Conservation (phyloP, 2,113 vertebrate genomes). For the Grallaria varia region DNA sequence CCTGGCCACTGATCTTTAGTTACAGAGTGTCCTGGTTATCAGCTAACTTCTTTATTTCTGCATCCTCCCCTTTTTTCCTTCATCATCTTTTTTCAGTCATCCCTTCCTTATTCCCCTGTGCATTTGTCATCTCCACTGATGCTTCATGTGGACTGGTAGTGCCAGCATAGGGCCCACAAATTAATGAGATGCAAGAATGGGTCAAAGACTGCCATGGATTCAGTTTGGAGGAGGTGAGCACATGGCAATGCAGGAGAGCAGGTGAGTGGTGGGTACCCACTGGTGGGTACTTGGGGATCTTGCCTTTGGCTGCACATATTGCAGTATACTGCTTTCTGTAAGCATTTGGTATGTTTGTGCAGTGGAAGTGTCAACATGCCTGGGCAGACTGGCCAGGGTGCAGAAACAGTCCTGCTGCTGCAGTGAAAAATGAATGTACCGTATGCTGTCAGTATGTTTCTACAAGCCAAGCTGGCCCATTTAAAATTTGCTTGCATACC, state of each 20-base stretch:
- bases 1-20: not conserved
- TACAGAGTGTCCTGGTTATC: not conserved
- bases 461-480: not conserved
- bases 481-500: not conserved
- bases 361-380: not conserved
- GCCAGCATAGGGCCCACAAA: not conserved
- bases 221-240: not conserved
- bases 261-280: not conserved
- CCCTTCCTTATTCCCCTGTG: not conserved
- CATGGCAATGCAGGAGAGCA: not conserved
- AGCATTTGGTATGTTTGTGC: not conserved
- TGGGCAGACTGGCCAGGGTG: not conserved
- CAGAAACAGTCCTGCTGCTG: not conserved
- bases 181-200: not conserved
- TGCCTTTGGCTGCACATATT: not conserved
- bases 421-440: not conserved
- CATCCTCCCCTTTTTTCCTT: not conserved
- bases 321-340: not conserved
- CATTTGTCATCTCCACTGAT: not conserved
- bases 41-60: not conserved
- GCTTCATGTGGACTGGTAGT: not conserved
- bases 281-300: not conserved
- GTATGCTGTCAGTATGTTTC: not conserved
- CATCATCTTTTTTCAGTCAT: not conserved
- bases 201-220: not conserved